A percentile compares a stretch with the other conserved stretches of the same genome.
Conservation (phyloP, 2,888 invertebrate genomes). For the Fissipunctia ypsillon region DNA sequence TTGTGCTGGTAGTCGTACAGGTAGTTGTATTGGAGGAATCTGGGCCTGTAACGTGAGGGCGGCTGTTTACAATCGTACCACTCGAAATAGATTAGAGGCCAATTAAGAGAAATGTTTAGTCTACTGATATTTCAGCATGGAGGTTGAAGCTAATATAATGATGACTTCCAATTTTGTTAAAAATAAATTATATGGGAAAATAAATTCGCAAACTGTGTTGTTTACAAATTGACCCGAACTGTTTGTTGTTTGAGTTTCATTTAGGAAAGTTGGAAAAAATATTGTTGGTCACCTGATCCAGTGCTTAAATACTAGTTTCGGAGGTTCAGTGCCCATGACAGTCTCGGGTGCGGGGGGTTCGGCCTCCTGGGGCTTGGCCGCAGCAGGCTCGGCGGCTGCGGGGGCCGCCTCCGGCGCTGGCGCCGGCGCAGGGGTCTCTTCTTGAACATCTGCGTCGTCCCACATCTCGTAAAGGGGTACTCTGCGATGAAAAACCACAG, state of each 20-base stretch:
- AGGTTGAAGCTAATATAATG: neutral
- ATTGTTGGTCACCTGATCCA: slow-evolving; percentile 93
- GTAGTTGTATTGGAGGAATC: slow-evolving; percentile 95
- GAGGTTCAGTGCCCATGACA: slow-evolving; percentile 90
- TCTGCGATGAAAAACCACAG: slow-evolving; percentile 83
- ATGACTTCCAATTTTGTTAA: neutral
- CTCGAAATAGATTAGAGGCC: slow-evolving; percentile 3
- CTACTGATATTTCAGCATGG: neutral
- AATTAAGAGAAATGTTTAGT: slow-evolving; percentile 16
- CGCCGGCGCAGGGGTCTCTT: slow-evolving; percentile 80
- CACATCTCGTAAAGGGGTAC: slow-evolving; percentile 85
- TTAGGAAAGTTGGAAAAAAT: neutral
- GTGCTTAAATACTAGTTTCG: slow-evolving; percentile 94
- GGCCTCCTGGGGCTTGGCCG: slow-evolving; percentile 84
- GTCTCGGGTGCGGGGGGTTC: slow-evolving; percentile 86
- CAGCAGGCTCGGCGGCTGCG: slow-evolving; percentile 69
- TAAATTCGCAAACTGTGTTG: slow-evolving; percentile 7
- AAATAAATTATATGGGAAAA: neutral
- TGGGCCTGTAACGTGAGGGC: slow-evolving; percentile 91
- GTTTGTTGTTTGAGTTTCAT: slow-evolving; percentile 26
- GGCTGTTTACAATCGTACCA: slow-evolving; percentile 34
- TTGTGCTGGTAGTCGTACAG: slow-evolving; percentile 96
- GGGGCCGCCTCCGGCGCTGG: slow-evolving; percentile 74
- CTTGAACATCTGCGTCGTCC: slow-evolving; percentile 91
- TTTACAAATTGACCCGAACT: slow-evolving; percentile 15